Evolutionary conservation across 1,140 invertebrate genomes (phyloP), one percentile per base, ranked within the genome.

Genomic region (Temnothorax longispinosus): DNA sequence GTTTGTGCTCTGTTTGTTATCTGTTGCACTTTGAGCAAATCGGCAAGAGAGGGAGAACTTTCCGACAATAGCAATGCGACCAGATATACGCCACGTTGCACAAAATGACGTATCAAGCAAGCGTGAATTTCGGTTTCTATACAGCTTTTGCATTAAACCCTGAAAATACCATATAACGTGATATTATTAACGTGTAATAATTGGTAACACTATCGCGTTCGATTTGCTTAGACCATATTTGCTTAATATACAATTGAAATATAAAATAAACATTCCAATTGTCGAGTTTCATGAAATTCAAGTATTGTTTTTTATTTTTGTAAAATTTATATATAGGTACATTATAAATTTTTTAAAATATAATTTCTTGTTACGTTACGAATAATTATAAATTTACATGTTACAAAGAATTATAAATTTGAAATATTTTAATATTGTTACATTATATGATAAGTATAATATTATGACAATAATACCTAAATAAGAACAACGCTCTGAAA

Each of bases 1-100:
- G 85, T 86, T 86, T 86, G 18, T 13, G 64, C 52, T 47, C 58
- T 80, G 75, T 82, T 60, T 75, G 69, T 84, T 84, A 84, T 56
- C 64, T 81, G 77, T 86, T 67, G 21, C 77, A 80, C 77, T 86
- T 67, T 56, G 77, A 58, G 56, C 18, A 69, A 86, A 81, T 81
- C 32, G 35, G 41, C 8, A 27, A 35, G 38, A 65, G 13, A 38
- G 15, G 18, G 58, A 74, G 41, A 74, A 84, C 54, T 74, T 84
- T 2, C 27, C 27, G 44, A 84, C 80, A 84, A 84, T 84, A 54
- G 47, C n/a, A 62, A n/a, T 69, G 50, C 64, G 69, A 74, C 54
- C 60, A 27, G 54, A 74, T 84, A 38, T 60, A 75, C 71, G n/a
- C 60, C 41, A 7, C 15, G 41, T 44, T 75, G 35, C 54, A 13